These are phyloP conservation scores for Sicus ferrugineus DNA, from an alignment of 2,888 invertebrate genomes.

Conservation along the genomic window DNA sequence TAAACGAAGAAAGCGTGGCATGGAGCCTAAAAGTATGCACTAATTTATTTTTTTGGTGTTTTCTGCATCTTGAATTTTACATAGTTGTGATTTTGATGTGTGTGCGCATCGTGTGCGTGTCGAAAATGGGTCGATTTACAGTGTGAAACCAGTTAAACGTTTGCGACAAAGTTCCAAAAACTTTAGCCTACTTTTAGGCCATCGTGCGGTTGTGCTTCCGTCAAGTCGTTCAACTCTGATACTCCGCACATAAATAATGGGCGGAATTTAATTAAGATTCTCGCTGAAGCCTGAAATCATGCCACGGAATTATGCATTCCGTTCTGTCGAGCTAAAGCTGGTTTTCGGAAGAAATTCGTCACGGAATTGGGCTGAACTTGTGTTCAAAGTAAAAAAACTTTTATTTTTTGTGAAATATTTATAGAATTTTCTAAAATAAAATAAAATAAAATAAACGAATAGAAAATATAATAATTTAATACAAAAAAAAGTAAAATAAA, in stretches of 20 bases:
- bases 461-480: not conserved
- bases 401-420: no score
- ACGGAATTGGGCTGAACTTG: not conserved
- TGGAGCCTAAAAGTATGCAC: not conserved
- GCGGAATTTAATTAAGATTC: slow-evolving; percentile 18
- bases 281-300: not conserved
- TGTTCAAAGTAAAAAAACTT: no score
- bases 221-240: not conserved
- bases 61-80: not conserved
- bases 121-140: not conserved
- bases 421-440: not conserved
- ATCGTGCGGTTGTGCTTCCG: not conserved
- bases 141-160: not conserved
- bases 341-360: not conserved
- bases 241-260: not conserved
- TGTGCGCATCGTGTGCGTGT: not conserved
- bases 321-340: not conserved
- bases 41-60: not conserved
- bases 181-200: slow-evolving; percentile 1
- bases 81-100: not conserved
- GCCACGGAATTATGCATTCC: not conserved
- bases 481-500: not conserved
- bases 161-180: not conserved
- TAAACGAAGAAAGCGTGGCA: not conserved
- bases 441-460: not conserved